Conservation (phyloP, 2,797 vertebrate genomes). For the Fratercula arctica region DNA sequence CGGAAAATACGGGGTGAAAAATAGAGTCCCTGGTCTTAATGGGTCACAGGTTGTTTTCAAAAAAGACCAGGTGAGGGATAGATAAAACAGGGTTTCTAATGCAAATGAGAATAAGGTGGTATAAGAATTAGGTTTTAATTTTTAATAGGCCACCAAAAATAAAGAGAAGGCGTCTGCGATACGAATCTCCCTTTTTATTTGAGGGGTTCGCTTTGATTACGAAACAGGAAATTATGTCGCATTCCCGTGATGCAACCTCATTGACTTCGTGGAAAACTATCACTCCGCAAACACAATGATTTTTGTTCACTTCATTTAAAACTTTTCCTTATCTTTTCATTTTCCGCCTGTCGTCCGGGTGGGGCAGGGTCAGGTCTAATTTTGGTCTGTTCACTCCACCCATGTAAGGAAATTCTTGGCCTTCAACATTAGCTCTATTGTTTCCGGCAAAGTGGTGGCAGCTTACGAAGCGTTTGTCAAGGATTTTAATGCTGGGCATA, state of each 20-base stretch:
- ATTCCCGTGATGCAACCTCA: fast-evolving
- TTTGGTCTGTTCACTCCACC: slow-evolving; percentile 69
- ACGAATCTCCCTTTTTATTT: not conserved
- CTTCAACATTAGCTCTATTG: slow-evolving; percentile 6
- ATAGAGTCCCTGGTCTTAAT: not conserved
- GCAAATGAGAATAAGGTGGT: not conserved
- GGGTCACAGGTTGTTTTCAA: not conserved
- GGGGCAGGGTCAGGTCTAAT: slow-evolving; percentile 21
- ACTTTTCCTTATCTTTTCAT: slow-evolving; percentile 1
- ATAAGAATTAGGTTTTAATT: not conserved
- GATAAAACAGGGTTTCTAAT: not conserved
- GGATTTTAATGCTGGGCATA: fast-evolving
- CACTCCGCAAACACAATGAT: not conserved
- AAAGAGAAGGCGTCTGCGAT: not conserved
- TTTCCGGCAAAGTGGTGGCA: not conserved
- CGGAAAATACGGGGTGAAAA: not conserved
- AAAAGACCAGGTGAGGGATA: not conserved
- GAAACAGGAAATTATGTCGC: not conserved
- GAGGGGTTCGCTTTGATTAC: not conserved
- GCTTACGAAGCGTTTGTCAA: not conserved
- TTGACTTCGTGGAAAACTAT: not conserved
- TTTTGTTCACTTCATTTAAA: not conserved
- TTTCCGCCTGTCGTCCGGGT: not conserved
- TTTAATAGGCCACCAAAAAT: not conserved
- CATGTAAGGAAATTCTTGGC: slow-evolving; percentile 72